These are phyloP conservation scores for Lamprologus callipterus DNA, from an alignment of 2,113 vertebrate genomes.

Conservation along the genomic window DNA sequence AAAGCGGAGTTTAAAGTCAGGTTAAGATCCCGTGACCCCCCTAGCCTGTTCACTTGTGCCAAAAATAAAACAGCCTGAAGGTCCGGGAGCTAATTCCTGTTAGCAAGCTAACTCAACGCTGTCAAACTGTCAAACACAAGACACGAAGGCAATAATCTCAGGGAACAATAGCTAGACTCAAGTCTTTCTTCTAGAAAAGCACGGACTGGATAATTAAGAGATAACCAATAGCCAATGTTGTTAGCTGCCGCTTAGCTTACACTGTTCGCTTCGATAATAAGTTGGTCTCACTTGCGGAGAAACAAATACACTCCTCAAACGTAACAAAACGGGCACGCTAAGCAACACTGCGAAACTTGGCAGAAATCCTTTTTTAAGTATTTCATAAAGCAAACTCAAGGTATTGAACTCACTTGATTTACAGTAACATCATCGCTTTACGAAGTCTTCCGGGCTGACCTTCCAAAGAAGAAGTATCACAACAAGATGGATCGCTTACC, in stretches of 20 bases:
- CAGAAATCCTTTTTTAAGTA: accelerated
- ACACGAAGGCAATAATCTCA: neutral
- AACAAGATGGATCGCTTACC: neutral
- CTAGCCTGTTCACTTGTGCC: neutral
- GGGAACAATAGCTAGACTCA: accelerated
- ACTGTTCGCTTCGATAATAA: neutral
- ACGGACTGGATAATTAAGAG: neutral
- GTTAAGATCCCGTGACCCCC: neutral
- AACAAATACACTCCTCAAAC: neutral
- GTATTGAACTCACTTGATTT: conserved; percentile 36
- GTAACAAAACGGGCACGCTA: neutral
- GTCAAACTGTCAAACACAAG: neutral
- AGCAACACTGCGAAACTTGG: accelerated
- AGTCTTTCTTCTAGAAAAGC: neutral
- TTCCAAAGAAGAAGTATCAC: conserved; percentile 10
- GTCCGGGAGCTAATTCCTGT: neutral
- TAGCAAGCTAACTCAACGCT: neutral
- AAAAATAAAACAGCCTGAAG: neutral
- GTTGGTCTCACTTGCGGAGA: neutral
- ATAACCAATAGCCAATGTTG: neutral
- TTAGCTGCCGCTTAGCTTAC: conserved; percentile 6
- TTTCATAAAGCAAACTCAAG: neutral
- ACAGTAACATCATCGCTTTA: conserved; percentile 17
- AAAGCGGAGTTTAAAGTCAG: neutral
- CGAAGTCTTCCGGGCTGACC: conserved; percentile 20